Base-by-base conservation (phyloP, 2,888 invertebrate genomes). In the Notodonta dromedarius region DNA sequence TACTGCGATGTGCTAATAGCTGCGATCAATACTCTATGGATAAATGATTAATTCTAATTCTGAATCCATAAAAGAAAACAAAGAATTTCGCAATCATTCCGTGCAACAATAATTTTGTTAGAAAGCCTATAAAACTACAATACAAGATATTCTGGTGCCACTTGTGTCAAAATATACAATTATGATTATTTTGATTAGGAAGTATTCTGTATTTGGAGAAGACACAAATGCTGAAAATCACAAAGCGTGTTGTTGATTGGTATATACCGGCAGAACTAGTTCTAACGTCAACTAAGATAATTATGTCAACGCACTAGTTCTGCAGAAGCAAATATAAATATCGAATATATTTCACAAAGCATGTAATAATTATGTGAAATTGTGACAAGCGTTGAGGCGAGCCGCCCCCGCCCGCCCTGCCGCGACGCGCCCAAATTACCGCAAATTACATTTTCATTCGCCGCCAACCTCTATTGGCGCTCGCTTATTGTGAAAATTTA, bases 401-500 rank as follows among this genome's bases (percentile, higher is more conserved):
- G 14, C 53, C 53, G 35, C 53, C 13, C 35, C 74, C 72, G 71
- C 69, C 63, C 70, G 73, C 67, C 70, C 76, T 73, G 70, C 76
- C 75, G 69, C 75, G 73, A 70, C 82, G 81, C 84, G 81, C 78
- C 80, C 80, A 83, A 83, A 86, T 85, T 82, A 87, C 90, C 90
- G 79, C 90, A 90, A 89, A 90, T 90, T 89, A 90, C 90, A 88
- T 88, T 88, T 89, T 86, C 87, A 89, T 87, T 84, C 85, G 80
- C 81, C 85, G 79, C 85, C 77, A 73, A 70, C 73, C 69, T 70
- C 73, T 42, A 50, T 59, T 59, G 62, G 57, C 63, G 58, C 65
- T 68, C 61, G 74, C 76, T 78, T 77, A 77, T 78, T 82, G 76
- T 81, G 77, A 79, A 82, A 80, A 80, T 80, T 78, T 75, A 74